Evolutionary conservation across 1,140 invertebrate genomes (phyloP).

Genomic region (Stegodyphus dumicola): DNA sequence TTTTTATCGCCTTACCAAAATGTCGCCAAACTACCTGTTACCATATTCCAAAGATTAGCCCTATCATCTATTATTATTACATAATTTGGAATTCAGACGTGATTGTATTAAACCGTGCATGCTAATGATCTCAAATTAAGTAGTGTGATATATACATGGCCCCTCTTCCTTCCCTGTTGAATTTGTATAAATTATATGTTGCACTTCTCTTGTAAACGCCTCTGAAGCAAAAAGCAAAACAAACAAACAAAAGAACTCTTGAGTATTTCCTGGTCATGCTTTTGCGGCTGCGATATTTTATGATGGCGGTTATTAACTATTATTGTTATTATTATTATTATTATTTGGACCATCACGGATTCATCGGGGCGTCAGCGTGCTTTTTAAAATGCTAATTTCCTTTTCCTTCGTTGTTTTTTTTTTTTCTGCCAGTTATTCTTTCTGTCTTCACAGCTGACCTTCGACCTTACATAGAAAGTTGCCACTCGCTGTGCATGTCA

Average conservation of each 20-base stretch:
- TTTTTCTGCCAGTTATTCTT: conserved; percentile 1
- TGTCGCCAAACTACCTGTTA: no score
- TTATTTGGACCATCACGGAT: background rate
- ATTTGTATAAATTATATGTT: conserved; percentile 43
- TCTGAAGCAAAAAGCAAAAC: background rate
- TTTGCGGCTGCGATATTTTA: conserved; percentile 8
- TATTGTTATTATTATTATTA: conserved; percentile 28
- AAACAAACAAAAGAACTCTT: background rate
- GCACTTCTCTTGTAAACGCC: conserved; percentile 33
- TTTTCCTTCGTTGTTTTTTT: background rate
- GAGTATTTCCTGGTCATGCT: conserved; percentile 50
- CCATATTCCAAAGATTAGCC: no score
- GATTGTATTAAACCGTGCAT: no score
- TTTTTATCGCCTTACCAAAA: no score
- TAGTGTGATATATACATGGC: no score
- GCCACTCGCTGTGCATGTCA: background rate
- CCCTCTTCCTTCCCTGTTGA: conserved; percentile 2
- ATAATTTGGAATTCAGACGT: no score
- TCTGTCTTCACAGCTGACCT: conserved; percentile 9
- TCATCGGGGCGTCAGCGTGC: background rate
- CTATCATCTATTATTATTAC: no score
- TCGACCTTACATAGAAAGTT: conserved; percentile 24
- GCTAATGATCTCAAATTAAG: no score
- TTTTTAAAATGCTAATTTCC: conserved; percentile 50
- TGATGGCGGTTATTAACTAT: conserved; percentile 41